Percentiles rank a stretch among this genome's conserved stretches.
Conservation (phyloP, 2,113 vertebrate genomes). For the Naja naja region DNA sequence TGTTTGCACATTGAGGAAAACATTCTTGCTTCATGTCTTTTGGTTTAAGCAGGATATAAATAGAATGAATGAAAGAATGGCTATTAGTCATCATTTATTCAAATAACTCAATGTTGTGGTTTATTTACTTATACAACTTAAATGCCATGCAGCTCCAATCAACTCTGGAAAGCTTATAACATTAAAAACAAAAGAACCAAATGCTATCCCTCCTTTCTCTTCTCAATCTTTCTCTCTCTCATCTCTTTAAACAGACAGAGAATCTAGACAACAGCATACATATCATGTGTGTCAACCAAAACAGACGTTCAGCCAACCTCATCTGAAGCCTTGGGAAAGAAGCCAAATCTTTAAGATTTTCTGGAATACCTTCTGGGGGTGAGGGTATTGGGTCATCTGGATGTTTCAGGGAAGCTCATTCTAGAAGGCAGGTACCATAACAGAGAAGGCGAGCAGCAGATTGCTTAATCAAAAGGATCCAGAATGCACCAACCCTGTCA, state of each 20-base stretch:
- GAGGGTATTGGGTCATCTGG: background rate
- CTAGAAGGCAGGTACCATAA: background rate
- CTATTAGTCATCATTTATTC: background rate
- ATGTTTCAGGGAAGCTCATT: background rate
- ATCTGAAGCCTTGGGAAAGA: background rate
- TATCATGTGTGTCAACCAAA: background rate
- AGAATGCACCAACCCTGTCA: background rate
- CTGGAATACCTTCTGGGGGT: background rate
- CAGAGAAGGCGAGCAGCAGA: background rate
- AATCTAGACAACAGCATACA: background rate
- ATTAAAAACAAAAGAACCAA: background rate
- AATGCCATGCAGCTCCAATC: background rate
- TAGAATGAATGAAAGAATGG: background rate
- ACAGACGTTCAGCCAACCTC: background rate
- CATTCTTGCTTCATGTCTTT: background rate
- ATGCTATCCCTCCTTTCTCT: background rate
- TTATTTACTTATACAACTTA: background rate
- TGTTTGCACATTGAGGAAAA: background rate
- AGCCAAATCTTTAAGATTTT: background rate
- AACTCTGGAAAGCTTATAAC: background rate
- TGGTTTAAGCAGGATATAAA: background rate
- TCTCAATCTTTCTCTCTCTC: background rate
- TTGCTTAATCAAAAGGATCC: background rate
- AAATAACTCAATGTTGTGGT: background rate
- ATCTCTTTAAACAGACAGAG: background rate